A percentile compares a stretch with the other conserved stretches of the same genome.
These are phyloP conservation scores for Bursaphelenchus okinawaensis DNA, from an alignment of 2,888 invertebrate genomes.

Conservation along the genomic window DNA sequence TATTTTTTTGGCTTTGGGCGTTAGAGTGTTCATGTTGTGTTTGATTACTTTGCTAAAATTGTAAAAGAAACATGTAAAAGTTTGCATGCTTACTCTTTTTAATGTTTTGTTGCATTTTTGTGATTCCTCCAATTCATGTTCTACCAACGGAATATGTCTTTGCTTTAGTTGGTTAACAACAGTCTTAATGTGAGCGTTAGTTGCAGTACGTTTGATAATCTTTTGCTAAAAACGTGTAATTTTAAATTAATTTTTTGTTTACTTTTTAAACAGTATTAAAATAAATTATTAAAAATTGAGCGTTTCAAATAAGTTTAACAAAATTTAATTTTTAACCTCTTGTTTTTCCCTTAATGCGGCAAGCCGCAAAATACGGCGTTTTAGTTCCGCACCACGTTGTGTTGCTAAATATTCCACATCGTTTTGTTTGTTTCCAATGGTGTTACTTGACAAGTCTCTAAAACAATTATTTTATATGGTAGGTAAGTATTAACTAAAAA, in stretches of 20 bases:
- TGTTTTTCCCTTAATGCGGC: slow-evolving; percentile 3
- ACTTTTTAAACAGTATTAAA: not conserved
- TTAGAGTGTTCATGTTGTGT: slow-evolving; percentile 4
- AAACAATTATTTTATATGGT: not conserved
- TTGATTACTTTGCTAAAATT: not conserved
- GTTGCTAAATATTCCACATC: not conserved
- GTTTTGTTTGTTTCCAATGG: not conserved
- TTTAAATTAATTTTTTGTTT: not conserved
- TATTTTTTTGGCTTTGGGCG: not conserved
- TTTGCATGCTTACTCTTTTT: not conserved
- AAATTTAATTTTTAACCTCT: not conserved
- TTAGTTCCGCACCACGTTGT: not conserved
- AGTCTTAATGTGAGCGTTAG: not conserved
- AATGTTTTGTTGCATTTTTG: not conserved
- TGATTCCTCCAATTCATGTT: not conserved
- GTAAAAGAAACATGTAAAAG: not conserved
- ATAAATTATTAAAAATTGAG: not conserved
- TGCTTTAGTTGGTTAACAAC: slow-evolving; percentile 3
- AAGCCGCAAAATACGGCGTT: not conserved
- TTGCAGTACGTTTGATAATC: slow-evolving; percentile 5
- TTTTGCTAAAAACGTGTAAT: not conserved
- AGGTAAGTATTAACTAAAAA: too few species aligned
- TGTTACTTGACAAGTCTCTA: not conserved
- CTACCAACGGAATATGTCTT: not conserved
- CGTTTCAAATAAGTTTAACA: not conserved